Conservation (phyloP, 2,113 vertebrate species). For the Regulus satrapa region DNA sequence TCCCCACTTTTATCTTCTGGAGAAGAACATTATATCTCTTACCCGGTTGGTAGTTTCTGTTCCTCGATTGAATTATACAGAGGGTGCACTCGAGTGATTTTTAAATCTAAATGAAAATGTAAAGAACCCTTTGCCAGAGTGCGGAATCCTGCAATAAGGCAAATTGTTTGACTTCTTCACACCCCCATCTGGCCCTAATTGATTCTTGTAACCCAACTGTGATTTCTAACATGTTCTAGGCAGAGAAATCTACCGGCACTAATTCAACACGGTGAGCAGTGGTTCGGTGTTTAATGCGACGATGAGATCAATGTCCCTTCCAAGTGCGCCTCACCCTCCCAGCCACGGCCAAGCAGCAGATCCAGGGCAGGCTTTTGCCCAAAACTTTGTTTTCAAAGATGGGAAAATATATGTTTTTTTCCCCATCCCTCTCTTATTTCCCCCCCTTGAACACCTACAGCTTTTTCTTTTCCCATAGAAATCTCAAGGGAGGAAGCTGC, state of each 20-base stretch:
- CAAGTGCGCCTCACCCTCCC: neutral
- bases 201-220: constrained; percentile 75
- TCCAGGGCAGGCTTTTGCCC: neutral
- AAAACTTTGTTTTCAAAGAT: neutral
- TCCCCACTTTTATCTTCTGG: neutral
- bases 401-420: neutral
- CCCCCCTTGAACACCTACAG: neutral
- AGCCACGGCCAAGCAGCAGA: neutral
- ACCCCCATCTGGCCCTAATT: constrained; percentile 69
- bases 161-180: constrained; percentile 69
- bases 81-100: constrained; percentile 68
- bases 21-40: constrained; percentile 28
- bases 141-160: constrained; percentile 45
- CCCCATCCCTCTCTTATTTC: neutral
- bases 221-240: constrained; percentile 64
- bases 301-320: constrained; percentile 56
- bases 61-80: constrained; percentile 67
- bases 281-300: constrained; percentile 47
- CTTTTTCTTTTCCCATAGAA: neutral
- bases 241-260: constrained; percentile 73
- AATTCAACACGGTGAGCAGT: constrained; percentile 65
- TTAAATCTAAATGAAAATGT: constrained; percentile 74
- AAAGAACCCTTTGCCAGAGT: constrained; percentile 25
- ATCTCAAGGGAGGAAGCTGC: neutral
- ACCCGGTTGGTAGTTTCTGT: constrained; percentile 49